Evolutionary conservation across 2,888 invertebrate species (phyloP), one percentile per base, ranked within the genome.

Genomic region (Rotaria macrura): DNA sequence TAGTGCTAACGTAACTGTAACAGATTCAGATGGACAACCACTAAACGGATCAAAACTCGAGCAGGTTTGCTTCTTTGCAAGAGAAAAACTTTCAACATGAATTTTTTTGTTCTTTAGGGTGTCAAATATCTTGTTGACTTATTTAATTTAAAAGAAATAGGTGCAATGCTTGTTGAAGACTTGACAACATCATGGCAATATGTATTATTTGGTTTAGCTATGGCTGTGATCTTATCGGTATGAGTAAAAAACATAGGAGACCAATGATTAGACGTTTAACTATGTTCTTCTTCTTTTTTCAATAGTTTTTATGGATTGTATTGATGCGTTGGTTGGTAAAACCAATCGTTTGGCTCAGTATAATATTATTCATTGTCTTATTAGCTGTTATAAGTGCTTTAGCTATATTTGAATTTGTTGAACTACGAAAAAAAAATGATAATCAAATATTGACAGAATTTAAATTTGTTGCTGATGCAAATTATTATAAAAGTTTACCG

Each of bases 281-380:
- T 52, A 52, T 52, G 4, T 52, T 94, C 95, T n/a, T n/a, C n/a
- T n/a, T n/a, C n/a, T n/a, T n/a, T n/a, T n/a, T n/a, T n/a, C n/a
- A n/a, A n/a, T 87, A 74, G 74, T 93, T 97, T 87, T 88, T 96
- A 47, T 96, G 96, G 92, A 96, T 97, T 87, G 91, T 95, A 20
- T 91, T 97, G 84, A 93, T 97, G 93, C 92, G 96, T 88, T 96
- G 95, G 94, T 92, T 97, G 47, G 95, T 97, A 9, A 93, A 94
- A 9, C 92, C 95, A 5, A 94, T 97, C 90, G 94, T 97, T 0
- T 97, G 96, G 95, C 88, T 94, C 65, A 95, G 96, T 14, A 94
- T 97, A 87, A 89, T 94, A 34, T 94, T 93, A n/a, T 93, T 95
- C 23, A 90, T 95, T 23, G 93, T 91, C 0, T 91, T 94, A 1